A percentile compares a stretch with the other conserved stretches of the same genome.
phyloP scores from a whole-genome alignment of 2,888 invertebrate species.

The Micoletzkya japonica region DNA sequence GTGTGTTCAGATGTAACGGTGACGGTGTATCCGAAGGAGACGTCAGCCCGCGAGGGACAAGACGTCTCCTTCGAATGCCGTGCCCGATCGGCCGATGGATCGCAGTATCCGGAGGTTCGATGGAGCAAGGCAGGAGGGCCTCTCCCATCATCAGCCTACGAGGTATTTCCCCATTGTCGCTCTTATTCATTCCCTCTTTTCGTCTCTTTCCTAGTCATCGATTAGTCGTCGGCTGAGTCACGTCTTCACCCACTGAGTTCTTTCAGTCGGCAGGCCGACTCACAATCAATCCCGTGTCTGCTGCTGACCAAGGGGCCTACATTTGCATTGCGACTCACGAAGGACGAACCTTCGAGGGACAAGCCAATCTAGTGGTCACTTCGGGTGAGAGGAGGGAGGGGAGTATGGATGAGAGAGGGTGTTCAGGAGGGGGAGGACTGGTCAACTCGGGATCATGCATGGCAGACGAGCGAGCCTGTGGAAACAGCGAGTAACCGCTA shows the following conservation, averaged over 20 bases:
- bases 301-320: slow-evolving; percentile 56
- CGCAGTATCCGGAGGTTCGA: slow-evolving; percentile 50
- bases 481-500: slow-evolving; percentile 81
- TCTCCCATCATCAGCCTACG: slow-evolving; percentile 13
- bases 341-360: slow-evolving; percentile 57
- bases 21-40: slow-evolving; percentile 60
- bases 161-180: not conserved
- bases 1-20: slow-evolving; percentile 57
- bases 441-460: slow-evolving; percentile 36
- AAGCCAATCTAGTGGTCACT: slow-evolving; percentile 54
- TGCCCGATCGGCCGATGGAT: slow-evolving; percentile 56
- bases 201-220: not conserved
- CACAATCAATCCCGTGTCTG: slow-evolving; percentile 48
- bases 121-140: slow-evolving; percentile 35
- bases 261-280: slow-evolving; percentile 54
- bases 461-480: slow-evolving; percentile 70
- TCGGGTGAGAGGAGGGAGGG: slow-evolving; percentile 40
- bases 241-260: slow-evolving; percentile 55
- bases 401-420: slow-evolving; percentile 5
- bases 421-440: slow-evolving; percentile 20
- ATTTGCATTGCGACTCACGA: slow-evolving; percentile 58
- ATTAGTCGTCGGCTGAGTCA: slow-evolving; percentile 53
- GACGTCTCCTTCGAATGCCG: slow-evolving; percentile 62
- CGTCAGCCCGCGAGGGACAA: slow-evolving; percentile 56
- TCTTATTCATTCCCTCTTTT: not conserved